Evolutionary conservation across 1,140 invertebrate genomes (phyloP), one percentile per base, ranked within the genome.

Genomic region (Steinernema feltiae): DNA sequence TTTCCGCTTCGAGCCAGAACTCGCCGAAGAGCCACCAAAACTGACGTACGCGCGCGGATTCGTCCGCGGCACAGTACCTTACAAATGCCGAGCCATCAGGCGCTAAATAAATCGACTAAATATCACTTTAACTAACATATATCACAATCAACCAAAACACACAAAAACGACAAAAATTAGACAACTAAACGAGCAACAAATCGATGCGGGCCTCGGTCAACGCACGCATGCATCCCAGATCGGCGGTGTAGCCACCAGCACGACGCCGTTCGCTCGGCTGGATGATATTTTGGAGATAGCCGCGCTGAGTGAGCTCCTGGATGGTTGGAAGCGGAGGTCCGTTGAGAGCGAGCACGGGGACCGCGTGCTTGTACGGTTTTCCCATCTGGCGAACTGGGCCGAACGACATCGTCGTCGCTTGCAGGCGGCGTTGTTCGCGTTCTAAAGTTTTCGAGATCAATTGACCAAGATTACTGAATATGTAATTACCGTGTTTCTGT

Each of bases 151-250:
- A 63, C 53, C 53, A 63, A 63, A 15, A 41, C 35, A 41, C 35
- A 18, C 24, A 63, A 27, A 27, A 15, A 63, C 27, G 35, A 48
- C 72, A 7, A 27, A 7, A 41, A 73, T 73, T 53, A 79, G 35
- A 79, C 78, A 24, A 75, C 48, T 41, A 41, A 18, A 41, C 7
- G 7, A 80, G 76, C 77, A 83, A 95, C 0, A 96, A 88, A 31
- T 94, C 93, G 80, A 91, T 90, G 83, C 97, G 90, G 0, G 94
- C 92, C 87, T 97, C 94, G 87, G 95, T 92, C 12, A 98, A 87
- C 0, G 94, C 94, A 82, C 95, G 88, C 71, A 92, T 88, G 87
- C 94, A 97, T 1, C 93, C 93, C 76, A 94, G 88, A 2, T 90
- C 90, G 1, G 92, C 89, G 32, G 90, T 90, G 86, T 92, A 98